Base-by-base conservation (phyloP, 37 sponge, comb jelly and placozoan genomes). In the Corticium candelabrum region DNA sequence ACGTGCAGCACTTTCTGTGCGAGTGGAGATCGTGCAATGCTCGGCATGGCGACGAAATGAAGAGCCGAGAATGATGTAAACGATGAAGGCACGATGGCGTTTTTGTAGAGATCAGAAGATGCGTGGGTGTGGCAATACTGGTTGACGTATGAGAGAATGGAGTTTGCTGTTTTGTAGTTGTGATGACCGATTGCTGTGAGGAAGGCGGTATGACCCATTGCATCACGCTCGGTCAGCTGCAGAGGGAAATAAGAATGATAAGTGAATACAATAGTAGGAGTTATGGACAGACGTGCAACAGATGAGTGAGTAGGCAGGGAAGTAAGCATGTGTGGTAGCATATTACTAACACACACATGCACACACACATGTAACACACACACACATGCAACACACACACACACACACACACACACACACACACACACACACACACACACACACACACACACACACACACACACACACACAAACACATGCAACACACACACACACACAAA, bases 121-220 rank as follows among this genome's bases (percentile, higher is more conserved):
- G 15, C 15, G 15, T 50, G 62, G n/a, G n/a, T n/a, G n/a, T n/a
- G n/a, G n/a, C n/a, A n/a, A n/a, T 41, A 43, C 41, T 79, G 34
- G 31, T 81, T 72, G 33, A 90, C 75, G 68, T 82, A 87, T 7
- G 78, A 32, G 2, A 87, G 86, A 0, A 91, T 87, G 37, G 41
- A 41, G 32, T 80, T 78, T 31, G 91, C 91, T n/a, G 86, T 79
- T 0, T 41, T 29, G 79, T 84, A 84, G 86, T 91, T 91, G 1
- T 68, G 82, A 40, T 77, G 38, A 40, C 29, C 1, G n/a, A 91
- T 72, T 36, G 88, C 86, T 3, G 62, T 2, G 68, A 82, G 37
- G 86, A 91, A 90, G 2, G 91, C 88, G 5, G 85, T 87, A 69
- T 82, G 37, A 37, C 88, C 91, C 40, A 57, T 29, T 0, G 57